Evolutionary conservation across 2,888 invertebrate genomes (phyloP).

Genomic region (Darwinula stevensoni): DNA sequence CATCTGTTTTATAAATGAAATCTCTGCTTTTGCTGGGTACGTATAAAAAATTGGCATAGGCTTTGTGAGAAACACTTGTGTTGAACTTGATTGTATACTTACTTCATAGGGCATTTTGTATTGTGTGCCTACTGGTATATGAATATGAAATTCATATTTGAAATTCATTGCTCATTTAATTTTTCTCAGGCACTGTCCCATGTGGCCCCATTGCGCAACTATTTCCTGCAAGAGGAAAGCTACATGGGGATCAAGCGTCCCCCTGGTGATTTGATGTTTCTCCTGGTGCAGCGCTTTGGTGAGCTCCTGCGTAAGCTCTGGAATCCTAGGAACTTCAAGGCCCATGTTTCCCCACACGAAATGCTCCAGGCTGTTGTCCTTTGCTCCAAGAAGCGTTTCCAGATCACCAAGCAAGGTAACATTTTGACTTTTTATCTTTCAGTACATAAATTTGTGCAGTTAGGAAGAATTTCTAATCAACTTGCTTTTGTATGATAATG

Average conservation of each 20-base stretch:
- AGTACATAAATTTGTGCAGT: too few relatives aligned
- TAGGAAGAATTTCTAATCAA: constrained; percentile 3
- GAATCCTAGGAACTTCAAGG: constrained; percentile 97
- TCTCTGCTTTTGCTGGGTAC: too few relatives aligned
- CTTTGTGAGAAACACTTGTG: too few relatives aligned
- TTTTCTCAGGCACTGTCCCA: constrained; percentile 55
- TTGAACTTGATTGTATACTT: constrained; percentile 1
- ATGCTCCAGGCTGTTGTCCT: constrained; percentile 95
- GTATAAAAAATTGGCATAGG: too few relatives aligned
- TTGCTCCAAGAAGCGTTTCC: constrained; percentile 86
- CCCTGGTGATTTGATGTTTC: constrained; percentile 75
- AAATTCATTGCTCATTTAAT: too few relatives aligned
- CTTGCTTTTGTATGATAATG: too few relatives aligned
- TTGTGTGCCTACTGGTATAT: neutral
- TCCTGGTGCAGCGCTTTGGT: constrained; percentile 72
- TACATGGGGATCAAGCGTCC: constrained; percentile 65
- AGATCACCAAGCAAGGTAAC: constrained; percentile 84
- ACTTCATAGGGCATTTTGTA: neutral
- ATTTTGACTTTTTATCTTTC: neutral
- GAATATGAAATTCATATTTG: neutral
- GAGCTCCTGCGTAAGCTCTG: constrained; percentile 88
- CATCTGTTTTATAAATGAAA: too few relatives aligned
- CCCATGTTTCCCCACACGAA: constrained; percentile 98
- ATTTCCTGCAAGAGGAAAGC: constrained; percentile 75
- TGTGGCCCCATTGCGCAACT: constrained; percentile 75